Evolutionary conservation across 2,888 invertebrate genomes (phyloP).

Genomic region (Pterobdella sp.): DNA sequence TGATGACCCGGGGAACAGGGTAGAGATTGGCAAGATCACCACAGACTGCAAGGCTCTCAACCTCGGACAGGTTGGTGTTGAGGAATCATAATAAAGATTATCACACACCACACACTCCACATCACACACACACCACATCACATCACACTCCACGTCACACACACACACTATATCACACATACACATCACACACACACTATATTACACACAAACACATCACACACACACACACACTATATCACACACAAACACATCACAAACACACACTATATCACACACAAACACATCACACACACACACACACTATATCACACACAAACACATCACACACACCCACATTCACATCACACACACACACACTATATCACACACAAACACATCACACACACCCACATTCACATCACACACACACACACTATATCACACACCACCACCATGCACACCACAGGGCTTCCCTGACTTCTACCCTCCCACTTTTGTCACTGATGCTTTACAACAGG

Average conservation of each 20-base stretch:
- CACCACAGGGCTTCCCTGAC: conserved; percentile 73
- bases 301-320: neutral
- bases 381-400: neutral
- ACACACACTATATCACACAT: neutral
- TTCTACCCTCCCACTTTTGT: conserved; percentile 73
- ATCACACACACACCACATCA: neutral
- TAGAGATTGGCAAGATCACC: neutral
- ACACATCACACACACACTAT: neutral
- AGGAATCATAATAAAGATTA: no score
- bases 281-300: neutral
- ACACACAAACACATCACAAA: conserved; percentile 1
- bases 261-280: neutral
- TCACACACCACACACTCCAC: no score
- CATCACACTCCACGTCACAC: neutral
- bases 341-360: neutral
- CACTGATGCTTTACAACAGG: conserved; percentile 65
- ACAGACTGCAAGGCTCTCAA: conserved; percentile 77
- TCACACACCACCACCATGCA: conserved; percentile 31
- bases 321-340: neutral
- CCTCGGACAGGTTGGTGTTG: conserved; percentile 58
- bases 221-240: neutral
- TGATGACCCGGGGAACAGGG: conserved; percentile 7
- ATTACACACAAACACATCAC: neutral
- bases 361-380: neutral
- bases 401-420: neutral